Percentiles rank a stretch among this genome's conserved stretches.
phyloP scores from a whole-genome alignment of 2,113 vertebrate genomes.

The Apteryx mantelli region DNA sequence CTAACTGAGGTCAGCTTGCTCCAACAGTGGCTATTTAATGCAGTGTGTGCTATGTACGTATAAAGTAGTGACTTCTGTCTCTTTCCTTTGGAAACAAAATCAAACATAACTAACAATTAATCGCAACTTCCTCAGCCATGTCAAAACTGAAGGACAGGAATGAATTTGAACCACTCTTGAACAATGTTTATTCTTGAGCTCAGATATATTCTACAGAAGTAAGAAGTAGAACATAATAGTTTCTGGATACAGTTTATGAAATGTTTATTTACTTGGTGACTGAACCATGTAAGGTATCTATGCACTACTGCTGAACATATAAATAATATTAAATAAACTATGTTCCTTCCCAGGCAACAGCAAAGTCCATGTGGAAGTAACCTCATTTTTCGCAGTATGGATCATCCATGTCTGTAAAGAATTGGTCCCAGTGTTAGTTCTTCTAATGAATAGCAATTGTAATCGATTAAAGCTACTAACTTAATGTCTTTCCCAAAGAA shows the following conservation, averaged over 20 bases:
- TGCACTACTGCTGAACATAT: background rate
- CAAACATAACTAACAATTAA: background rate
- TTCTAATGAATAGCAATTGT: background rate
- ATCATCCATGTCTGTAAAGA: background rate
- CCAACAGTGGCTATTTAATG: background rate
- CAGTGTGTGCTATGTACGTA: background rate
- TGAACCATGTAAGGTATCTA: background rate
- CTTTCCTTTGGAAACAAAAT: background rate
- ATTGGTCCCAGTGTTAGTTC: background rate
- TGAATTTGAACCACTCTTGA: background rate
- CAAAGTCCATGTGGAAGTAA: background rate
- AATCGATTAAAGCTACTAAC: background rate
- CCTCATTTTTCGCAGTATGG: background rate
- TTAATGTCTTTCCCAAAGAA: background rate
- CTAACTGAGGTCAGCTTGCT: background rate
- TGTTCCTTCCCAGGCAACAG: background rate
- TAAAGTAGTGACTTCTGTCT: background rate
- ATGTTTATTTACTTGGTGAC: background rate
- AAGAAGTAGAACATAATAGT: background rate
- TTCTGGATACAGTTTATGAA: background rate
- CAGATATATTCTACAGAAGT: too few relatives aligned
- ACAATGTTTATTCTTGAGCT: rapidly evolving
- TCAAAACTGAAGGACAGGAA: background rate
- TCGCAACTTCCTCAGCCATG: background rate
- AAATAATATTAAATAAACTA: background rate